Percentiles rank a stretch among this genome's conserved stretches.
These are phyloP conservation scores for Brienomyrus brachyistius DNA, from an alignment of 2,113 vertebrate genomes.

Conservation along the genomic window DNA sequence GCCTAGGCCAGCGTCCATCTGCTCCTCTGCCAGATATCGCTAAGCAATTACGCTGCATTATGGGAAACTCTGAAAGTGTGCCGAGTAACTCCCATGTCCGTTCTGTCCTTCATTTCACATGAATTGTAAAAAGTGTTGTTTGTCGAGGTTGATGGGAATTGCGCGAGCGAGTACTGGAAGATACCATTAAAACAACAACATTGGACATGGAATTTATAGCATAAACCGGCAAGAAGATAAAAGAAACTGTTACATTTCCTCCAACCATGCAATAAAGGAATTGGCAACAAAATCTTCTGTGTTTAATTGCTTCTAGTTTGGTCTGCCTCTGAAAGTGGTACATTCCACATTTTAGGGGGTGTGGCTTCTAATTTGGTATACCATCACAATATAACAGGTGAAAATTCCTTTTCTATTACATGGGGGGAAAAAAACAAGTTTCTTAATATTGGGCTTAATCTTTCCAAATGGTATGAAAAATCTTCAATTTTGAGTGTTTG, in stretches of 20 bases:
- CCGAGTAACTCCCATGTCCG: background rate
- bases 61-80: background rate
- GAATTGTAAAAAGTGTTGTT: background rate
- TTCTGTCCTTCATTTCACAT: background rate
- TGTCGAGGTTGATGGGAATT: background rate
- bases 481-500: slow-evolving; percentile 15
- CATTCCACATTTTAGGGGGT: background rate
- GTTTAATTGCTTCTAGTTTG: slow-evolving; percentile 45
- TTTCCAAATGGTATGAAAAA: background rate
- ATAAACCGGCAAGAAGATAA: background rate
- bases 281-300: slow-evolving; percentile 38
- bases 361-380: background rate
- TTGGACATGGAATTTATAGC: background rate
- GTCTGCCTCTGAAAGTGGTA: slow-evolving; percentile 18
- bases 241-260: slow-evolving; percentile 32
- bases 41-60: slow-evolving; percentile 25
- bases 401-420: background rate
- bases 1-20: background rate
- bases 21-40: slow-evolving; percentile 39
- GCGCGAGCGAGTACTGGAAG: background rate
- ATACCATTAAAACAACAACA: background rate
- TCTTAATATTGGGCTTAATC: background rate
- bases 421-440: background rate
- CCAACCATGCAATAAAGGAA: slow-evolving; percentile 54
- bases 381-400: background rate